A percentile compares a stretch with the other conserved stretches of the same genome.
phyloP scores from a whole-genome alignment of 30 jellyfish, hydroid and myxozoan species.

The Hydra vulgaris region DNA sequence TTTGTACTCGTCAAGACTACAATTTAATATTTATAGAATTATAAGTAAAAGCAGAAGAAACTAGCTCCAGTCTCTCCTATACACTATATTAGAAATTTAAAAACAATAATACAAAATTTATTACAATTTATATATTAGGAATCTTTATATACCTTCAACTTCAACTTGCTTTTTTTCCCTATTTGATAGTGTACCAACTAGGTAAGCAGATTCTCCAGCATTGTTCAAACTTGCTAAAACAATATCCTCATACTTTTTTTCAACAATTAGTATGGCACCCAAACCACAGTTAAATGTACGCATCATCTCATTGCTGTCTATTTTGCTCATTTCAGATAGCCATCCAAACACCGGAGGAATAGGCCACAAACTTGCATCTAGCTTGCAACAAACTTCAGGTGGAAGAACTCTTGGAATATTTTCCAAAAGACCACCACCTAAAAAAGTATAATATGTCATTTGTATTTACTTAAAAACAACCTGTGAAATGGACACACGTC shows the following conservation, averaged over 20 bases:
- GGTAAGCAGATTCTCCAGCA: background rate
- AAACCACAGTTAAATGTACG: slow-evolving; percentile 81
- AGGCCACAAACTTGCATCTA: slow-evolving; percentile 63
- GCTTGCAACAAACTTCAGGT: slow-evolving; percentile 15
- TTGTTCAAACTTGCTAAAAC: slow-evolving; percentile 26
- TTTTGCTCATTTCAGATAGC: slow-evolving; percentile 54
- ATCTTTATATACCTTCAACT: background rate
- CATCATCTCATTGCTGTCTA: slow-evolving; percentile 54
- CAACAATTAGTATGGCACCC: slow-evolving; percentile 54
- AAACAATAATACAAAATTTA: too few species aligned
- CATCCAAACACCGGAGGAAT: slow-evolving; percentile 69
- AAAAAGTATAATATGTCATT: background rate
- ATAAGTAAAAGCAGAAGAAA: too few species aligned
- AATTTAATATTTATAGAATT: too few species aligned
- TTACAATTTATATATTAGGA: too few species aligned
- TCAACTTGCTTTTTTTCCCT: background rate
- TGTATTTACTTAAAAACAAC: slow-evolving; percentile 14
- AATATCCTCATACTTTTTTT: slow-evolving; percentile 6
- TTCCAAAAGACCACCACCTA: slow-evolving; percentile 91
- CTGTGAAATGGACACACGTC: slow-evolving; percentile 77
- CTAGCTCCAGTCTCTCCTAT: too few species aligned
- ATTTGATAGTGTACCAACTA: background rate
- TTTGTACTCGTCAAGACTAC: too few species aligned
- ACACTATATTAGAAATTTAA: too few species aligned
- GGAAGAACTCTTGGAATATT: slow-evolving; percentile 82